Evolutionary conservation across 2,888 invertebrate species (phyloP), one percentile per base, ranked within the genome.

Genomic region (Phortica magna): DNA sequence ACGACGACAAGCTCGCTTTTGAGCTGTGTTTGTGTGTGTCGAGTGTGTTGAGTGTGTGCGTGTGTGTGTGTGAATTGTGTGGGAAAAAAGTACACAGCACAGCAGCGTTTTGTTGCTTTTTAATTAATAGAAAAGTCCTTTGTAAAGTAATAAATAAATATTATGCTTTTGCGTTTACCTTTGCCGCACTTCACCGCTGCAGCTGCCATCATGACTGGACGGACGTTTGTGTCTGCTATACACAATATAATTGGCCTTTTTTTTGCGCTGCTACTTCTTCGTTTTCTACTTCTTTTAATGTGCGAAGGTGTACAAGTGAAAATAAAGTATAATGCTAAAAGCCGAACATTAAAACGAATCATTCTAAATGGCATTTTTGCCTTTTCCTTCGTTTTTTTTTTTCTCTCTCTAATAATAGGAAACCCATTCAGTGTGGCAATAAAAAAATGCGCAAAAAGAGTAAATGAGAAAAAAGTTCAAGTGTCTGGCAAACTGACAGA

Each of bases 41-140:
- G 67, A 76, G 42, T 75, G 73, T 65, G 55, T 55, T 55, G 72
- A 77, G 76, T 73, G 72, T 75, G 57, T 77, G 75, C 55, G 57
- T 57, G 73, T 70, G 5, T 31, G 57, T 42, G 41, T 73, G 43
- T 17, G 31, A 53, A 14, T 53, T 31, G 61, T 10, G n/a, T 65
- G 65, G 17, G 48, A 19, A 42, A 68, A 43, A 48, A 42, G 22
- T 68, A 42, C 10, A 43, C 10, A 19, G 68, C 55, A 41, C 74
- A 22, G 43, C 43, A 61, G 59, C 22, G 77, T 73, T 87, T 89
- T 90, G 90, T 90, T 91, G 90, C 89, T 89, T 91, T 91, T 90
- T 90, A 90, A 91, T 90, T 91, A 91, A 90, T 89, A 90, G 90
- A 88, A 87, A 90, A 89, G 89, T 90, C 90, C 88, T 90, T 90